Evolutionary conservation across 2,888 invertebrate genomes (phyloP), one percentile per base, ranked within the genome.

Genomic region (Mallateleia sp.): DNA sequence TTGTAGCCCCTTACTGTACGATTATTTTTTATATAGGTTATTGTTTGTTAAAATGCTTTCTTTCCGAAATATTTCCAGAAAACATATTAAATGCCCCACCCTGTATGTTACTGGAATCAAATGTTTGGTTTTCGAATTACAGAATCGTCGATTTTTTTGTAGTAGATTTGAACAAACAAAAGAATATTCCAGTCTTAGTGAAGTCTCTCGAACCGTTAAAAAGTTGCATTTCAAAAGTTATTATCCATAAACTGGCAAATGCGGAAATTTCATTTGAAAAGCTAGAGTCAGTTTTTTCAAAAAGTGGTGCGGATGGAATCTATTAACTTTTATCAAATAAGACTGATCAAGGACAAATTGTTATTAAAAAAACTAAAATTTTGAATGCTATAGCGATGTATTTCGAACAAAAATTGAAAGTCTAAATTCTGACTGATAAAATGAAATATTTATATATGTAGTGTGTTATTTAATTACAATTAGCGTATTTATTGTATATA

Each of bases 191-290:
- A 28, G 25, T 45, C 28, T 11, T 58, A 1, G 3, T 58, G 2
- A 71, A 71, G 14, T 28, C 71, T 45, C 20, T 71, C 15, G 45
- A 71, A 58, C 42, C 58, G 1, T 58, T 71, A 20, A 71, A 71
- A 58, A 56, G 6, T 54, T 11, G 5, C 14, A 45, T 71, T 71
- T 71, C 71, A 14, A 42, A 71, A 22, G 28, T 6, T 22, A 45
- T 71, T 1, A 71, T 71, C 18, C 56, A 71, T 18, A 71, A 58
- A 58, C 38, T 71, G 24, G 71, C 71, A 1, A 71, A 71, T 45
- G 71, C 42, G 0, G 71, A 8, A 18, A 71, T 71, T 15, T 58
- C 58, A 22, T 56, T 71, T 58, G 28, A 71, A 58, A 71, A 71
- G 15, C 9, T 71, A 11, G 18, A 38, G 28, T 11, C 24, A 45